Evolutionary conservation across 2,797 vertebrate species (phyloP), one percentile per base, ranked within the genome.

Genomic region (Poecilia picta): DNA sequence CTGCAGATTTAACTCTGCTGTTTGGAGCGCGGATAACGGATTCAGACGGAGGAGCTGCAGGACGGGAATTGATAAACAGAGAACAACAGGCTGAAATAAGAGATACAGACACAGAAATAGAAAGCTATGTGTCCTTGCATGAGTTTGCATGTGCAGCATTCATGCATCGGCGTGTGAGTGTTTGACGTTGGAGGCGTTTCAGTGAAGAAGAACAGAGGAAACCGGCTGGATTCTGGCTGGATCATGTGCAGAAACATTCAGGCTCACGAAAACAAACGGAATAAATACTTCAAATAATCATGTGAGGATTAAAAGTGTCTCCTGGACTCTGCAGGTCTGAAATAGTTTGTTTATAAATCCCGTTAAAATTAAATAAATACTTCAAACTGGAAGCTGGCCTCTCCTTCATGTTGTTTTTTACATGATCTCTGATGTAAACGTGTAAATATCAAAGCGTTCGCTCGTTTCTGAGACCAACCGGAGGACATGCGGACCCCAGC

Each of bases 41-140:
- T 59, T 57, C 41, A 70, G 72, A 51, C 5, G 39, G 0, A 10
- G 72, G 73, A 72, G 74, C 20, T 41, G 11, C 77, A 76, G 16
- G 78, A 73, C 55, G 86, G 28, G 75, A 73, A 77, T 23, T 45
- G 43, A 87, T 85, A 51, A 85, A 73, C 53, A 74, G 43, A 68
- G 72, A 80, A 89, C 73, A 86, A 83, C 80, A 68, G 47, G 18
- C 3, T 89, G 90, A 86, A 86, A 89, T 81, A 81, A 86, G 88
- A 89, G 85, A 89, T 77, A 82, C 4, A 76, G 39, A 75, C 41
- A 74, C 88, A 80, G 81, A 47, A 89, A 90, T 90, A 91, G 87
- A 90, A 90, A 89, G 85, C 59, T 88, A 91, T 90, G 80, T 89
- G 87, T 83, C 88, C 90, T 87, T 85, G 81, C 53, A 66, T 53